Evolutionary conservation across 2,113 vertebrate species (phyloP), one percentile per base, ranked within the genome.

Genomic region (Tinamus guttatus): DNA sequence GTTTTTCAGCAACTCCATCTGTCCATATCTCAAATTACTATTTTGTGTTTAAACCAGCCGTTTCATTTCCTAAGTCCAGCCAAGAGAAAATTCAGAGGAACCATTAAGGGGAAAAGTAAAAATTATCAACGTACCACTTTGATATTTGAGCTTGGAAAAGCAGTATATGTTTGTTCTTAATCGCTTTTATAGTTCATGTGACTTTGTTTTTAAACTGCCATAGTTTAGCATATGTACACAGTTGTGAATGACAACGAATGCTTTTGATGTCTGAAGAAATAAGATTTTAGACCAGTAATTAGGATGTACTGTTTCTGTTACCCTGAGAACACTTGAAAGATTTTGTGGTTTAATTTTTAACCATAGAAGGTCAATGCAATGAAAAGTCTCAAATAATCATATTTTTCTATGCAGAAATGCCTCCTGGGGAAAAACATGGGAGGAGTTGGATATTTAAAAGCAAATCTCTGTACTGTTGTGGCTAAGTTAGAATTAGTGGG

Each of bases 181-280:
- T 70, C 14, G 49, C 6, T 73, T 64, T 52, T 13, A 5, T 32
- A 76, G 32, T 20, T 49, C 47, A 15, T 4, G 2, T 43, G 59
- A 45, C 36, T 54, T 77, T 63, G 0, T 8, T 80, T 85, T 17
- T 40, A 3, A 75, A 79, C 18, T 70, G 10, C 83, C 12, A 1
- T 63, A 41, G 70, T 30, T 82, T 76, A 60, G 21, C 0, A 0
- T 47, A n/a, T 68, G 7, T 77, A 8, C 0, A 1, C 62, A 82
- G 5, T 27, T 20, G 5, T 51, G 59, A 82, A 49, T 65, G n/a
- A 69, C 68, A 74, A 27, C 62, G n/a, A 0, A 0, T 71, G 15
- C 40, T 86, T 90, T 69, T 75, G 30, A n/a, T 58, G 45, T 30
- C 27, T 83, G 22, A 56, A 73, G 40, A 74, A 45, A 70, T 27